Conservation (phyloP, 2,797 vertebrate genomes). For the Paedocypris micromegethes region DNA sequence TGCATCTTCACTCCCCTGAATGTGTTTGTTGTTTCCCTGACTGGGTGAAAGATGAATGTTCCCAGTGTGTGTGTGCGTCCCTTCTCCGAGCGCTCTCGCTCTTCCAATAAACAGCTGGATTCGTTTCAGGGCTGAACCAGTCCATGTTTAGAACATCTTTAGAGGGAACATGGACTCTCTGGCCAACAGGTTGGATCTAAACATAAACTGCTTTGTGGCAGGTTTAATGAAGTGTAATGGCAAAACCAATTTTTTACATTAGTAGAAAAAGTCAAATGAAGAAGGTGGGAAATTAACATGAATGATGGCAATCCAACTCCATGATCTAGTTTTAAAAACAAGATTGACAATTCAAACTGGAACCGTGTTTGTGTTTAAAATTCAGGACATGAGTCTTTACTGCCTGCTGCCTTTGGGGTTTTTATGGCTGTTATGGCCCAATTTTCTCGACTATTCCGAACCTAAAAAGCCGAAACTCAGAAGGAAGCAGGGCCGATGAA, state of each 20-base stretch:
- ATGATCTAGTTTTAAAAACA: no score
- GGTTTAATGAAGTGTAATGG: neutral
- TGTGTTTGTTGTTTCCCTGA: conserved; percentile 2
- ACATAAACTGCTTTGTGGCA: neutral
- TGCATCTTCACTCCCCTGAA: conserved; percentile 13
- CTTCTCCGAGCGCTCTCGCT: conserved; percentile 14
- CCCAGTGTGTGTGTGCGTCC: conserved; percentile 31
- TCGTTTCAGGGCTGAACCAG: conserved; percentile 20
- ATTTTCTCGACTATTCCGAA: conserved; percentile 27
- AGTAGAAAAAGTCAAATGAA: no score
- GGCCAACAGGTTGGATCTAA: neutral
- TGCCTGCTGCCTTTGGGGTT: neutral
- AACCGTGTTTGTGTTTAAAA: no score
- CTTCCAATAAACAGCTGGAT: conserved; percentile 24
- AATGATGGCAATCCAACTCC: no score
- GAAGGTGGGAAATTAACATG: no score
- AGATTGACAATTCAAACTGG: no score
- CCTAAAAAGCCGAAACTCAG: conserved; percentile 36
- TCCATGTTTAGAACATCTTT: conserved; percentile 30
- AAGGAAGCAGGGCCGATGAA: conserved; percentile 53
- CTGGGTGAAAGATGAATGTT: conserved; percentile 29
- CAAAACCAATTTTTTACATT: no score
- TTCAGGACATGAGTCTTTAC: no score
- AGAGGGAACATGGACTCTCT: conserved; percentile 9
- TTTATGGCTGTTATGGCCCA: conserved; percentile 8